A percentile compares a stretch with the other conserved stretches of the same genome.
These are phyloP conservation scores for Dicentrarchus labrax DNA, from an alignment of 2,113 vertebrate genomes.

Conservation along the genomic window DNA sequence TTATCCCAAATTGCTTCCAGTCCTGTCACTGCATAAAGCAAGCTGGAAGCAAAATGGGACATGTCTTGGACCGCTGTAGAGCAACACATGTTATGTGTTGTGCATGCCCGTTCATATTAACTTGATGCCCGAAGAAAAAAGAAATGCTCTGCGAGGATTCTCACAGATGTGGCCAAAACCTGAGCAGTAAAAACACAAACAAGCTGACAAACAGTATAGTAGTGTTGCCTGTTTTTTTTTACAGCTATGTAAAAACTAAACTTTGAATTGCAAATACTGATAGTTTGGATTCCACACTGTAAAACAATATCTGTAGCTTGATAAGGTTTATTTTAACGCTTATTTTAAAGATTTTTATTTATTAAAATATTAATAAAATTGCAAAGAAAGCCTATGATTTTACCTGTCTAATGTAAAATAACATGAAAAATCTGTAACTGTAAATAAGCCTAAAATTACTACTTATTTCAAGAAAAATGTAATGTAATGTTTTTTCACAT, in stretches of 20 bases:
- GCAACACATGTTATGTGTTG: slow-evolving; percentile 72
- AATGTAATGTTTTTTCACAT: too few relatives aligned
- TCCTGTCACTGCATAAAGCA: slow-evolving; percentile 65
- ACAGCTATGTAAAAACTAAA: background rate
- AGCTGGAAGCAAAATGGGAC: slow-evolving; percentile 63
- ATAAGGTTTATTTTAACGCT: too few relatives aligned
- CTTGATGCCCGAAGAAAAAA: slow-evolving; percentile 38
- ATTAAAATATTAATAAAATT: too few relatives aligned
- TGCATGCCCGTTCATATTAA: slow-evolving; percentile 63
- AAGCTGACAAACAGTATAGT: slow-evolving; percentile 8
- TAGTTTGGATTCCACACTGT: background rate
- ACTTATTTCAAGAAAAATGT: too few relatives aligned
- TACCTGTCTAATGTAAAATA: too few relatives aligned
- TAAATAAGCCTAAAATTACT: too few relatives aligned
- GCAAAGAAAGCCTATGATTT: too few relatives aligned
- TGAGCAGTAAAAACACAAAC: slow-evolving; percentile 10
- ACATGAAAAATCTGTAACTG: too few relatives aligned
- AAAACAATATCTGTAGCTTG: too few relatives aligned
- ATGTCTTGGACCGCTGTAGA: slow-evolving; percentile 51
- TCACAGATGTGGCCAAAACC: slow-evolving; percentile 13
- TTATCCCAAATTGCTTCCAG: slow-evolving; percentile 79
- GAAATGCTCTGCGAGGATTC: background rate
- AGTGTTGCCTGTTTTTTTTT: slow-evolving; percentile 12
- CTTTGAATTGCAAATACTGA: slow-evolving; percentile 4
- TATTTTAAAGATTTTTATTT: too few relatives aligned